A percentile compares a stretch with the other conserved stretches of the same genome.
Evolutionary conservation across 2,113 vertebrate genomes (phyloP).

Genomic region (Pholis gunnellus): DNA sequence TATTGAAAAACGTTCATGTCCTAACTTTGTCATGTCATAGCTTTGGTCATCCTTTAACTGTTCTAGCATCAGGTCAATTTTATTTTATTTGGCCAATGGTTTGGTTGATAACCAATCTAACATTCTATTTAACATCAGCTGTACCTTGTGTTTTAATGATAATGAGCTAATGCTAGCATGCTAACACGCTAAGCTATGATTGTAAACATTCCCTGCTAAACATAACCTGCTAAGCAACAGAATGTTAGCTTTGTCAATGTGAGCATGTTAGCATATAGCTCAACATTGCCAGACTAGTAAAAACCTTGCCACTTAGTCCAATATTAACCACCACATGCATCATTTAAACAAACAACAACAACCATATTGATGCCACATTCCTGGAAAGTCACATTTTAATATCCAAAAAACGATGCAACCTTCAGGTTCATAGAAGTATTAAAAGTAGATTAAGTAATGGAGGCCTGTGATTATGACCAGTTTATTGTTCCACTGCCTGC

Average conservation of each 20-base stretch:
- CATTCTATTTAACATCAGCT: neutral
- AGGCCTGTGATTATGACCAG: neutral
- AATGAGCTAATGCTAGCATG: neutral
- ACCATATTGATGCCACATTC: neutral
- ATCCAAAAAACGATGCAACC: neutral
- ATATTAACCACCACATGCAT: neutral
- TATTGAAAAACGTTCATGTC: neutral
- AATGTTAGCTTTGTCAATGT: neutral
- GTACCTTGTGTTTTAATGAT: neutral
- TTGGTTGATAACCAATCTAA: neutral
- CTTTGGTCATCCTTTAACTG: neutral
- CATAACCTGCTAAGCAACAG: neutral
- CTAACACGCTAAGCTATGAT: neutral
- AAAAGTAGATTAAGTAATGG: conserved; percentile 9
- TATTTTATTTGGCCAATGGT: too few species aligned
- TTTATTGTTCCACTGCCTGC: conserved; percentile 10
- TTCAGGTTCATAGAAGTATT: conserved; percentile 11
- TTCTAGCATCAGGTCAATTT: too few species aligned
- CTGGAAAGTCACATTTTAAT: neutral
- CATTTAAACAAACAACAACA: neutral
- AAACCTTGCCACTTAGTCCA: neutral
- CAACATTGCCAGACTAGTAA: neutral
- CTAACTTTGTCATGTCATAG: neutral
- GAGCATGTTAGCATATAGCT: neutral
- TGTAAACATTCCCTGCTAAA: neutral